Evolutionary conservation across 2,888 invertebrate genomes (phyloP).

Genomic region (Dryococelus australis): DNA sequence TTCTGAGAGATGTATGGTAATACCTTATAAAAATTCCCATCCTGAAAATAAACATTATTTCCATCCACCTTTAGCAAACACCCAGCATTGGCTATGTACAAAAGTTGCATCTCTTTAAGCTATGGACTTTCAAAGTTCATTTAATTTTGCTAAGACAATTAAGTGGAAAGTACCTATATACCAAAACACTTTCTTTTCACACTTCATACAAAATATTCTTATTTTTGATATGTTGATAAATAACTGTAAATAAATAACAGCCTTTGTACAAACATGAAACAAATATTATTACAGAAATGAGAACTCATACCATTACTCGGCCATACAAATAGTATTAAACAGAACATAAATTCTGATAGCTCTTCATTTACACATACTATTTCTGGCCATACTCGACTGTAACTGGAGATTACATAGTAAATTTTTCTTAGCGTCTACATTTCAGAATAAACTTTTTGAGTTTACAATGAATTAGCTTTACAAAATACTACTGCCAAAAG

Average conservation of each 20-base stretch:
- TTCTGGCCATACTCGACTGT: neutral
- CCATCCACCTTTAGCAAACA: too few species aligned
- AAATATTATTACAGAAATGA: neutral
- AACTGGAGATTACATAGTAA: neutral
- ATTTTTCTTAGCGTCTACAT: neutral
- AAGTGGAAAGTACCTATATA: too few species aligned
- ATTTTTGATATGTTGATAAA: too few species aligned
- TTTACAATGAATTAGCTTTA: neutral
- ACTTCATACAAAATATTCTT: too few species aligned
- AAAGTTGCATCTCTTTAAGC: too few species aligned
- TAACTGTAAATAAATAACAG: neutral
- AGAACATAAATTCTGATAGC: neutral
- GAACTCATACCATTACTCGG: neutral
- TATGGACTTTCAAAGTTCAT: too few species aligned
- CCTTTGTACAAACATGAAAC: neutral
- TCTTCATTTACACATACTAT: neutral
- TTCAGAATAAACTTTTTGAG: neutral
- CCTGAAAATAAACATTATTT: too few species aligned
- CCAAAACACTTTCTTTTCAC: too few species aligned
- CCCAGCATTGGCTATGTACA: too few species aligned
- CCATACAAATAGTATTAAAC: neutral
- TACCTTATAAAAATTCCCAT: too few species aligned
- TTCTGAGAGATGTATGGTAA: too few species aligned
- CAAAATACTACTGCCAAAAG: neutral
- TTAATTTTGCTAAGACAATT: too few species aligned